A percentile compares a stretch with the other conserved stretches of the same genome.
phyloP scores from a whole-genome alignment of 2,797 vertebrate genomes.

The Coregonus ussuriensis region DNA sequence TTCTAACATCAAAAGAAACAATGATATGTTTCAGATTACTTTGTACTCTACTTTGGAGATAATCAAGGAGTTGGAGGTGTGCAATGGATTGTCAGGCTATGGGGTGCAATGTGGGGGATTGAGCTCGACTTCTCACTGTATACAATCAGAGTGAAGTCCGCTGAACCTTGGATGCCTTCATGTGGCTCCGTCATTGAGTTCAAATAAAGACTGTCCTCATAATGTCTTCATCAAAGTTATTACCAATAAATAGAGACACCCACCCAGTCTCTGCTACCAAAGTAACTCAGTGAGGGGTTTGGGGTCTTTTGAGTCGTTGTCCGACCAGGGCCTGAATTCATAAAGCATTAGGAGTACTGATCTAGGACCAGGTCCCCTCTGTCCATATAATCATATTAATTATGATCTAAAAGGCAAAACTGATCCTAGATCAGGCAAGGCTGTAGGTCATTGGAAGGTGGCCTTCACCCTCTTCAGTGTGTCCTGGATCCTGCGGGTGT shows the following conservation, averaged over 20 bases:
- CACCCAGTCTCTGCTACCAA: neutral
- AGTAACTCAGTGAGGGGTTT: neutral
- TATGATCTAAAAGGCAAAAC: neutral
- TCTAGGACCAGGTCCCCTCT: neutral
- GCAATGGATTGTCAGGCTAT: neutral
- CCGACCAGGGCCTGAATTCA: neutral
- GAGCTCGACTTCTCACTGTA: neutral
- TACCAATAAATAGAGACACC: neutral
- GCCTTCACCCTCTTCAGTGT: slow-evolving; percentile 87
- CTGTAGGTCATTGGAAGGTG: slow-evolving; percentile 85
- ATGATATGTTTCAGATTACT: neutral
- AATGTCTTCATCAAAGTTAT: neutral
- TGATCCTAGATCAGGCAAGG: neutral
- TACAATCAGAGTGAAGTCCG: neutral
- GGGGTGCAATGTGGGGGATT: neutral
- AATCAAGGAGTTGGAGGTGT: neutral
- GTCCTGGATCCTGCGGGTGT: slow-evolving; percentile 86
- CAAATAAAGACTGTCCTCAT: neutral
- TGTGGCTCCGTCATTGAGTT: neutral
- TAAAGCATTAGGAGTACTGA: neutral
- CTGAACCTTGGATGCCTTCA: neutral
- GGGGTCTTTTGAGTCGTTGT: neutral
- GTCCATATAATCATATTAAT: neutral
- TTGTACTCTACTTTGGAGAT: neutral
- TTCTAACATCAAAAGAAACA: neutral